Percentiles rank a stretch among this genome's conserved stretches.
phyloP scores from a whole-genome alignment of 2,888 invertebrate genomes.

The Prosopocoilus inquinatus region DNA sequence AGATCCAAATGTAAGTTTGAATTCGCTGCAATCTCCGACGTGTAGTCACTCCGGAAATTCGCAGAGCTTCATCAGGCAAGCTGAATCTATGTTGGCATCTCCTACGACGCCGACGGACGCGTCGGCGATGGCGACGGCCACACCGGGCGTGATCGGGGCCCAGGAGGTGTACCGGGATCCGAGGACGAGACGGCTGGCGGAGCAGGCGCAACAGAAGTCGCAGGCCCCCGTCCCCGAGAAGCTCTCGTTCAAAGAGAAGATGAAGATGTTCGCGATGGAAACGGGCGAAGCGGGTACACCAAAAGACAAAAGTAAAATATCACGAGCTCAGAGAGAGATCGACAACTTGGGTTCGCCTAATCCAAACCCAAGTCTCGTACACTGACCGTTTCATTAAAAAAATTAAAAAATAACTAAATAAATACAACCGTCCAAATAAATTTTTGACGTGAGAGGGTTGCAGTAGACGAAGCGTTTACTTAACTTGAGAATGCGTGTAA shows the following conservation, averaged over 20 bases:
- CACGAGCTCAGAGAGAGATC: conserved; percentile 92
- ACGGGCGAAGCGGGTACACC: conserved; percentile 91
- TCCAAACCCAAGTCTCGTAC: conserved; percentile 42
- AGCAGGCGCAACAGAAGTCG: conserved; percentile 64
- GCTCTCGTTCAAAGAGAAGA: conserved; percentile 96
- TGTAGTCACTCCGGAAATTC: conserved; percentile 23
- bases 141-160: conserved; percentile 95
- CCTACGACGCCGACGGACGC: conserved; percentile 69
- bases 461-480: background rate
- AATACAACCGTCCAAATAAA: background rate
- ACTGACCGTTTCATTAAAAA: conserved; percentile 26
- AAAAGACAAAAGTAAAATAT: conserved; percentile 93
- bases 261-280: conserved; percentile 99
- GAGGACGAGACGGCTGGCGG: conserved; percentile 80
- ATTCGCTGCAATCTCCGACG: conserved; percentile 5
- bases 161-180: conserved; percentile 98
- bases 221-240: conserved; percentile 79
- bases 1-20: conserved; percentile 75
- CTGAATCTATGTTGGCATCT: conserved; percentile 75
- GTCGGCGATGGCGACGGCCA: conserved; percentile 58
- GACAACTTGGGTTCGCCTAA: conserved; percentile 58
- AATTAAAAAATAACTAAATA: background rate
- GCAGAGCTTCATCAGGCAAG: conserved; percentile 77
- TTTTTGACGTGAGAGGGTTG: background rate
- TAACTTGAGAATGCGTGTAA: too few relatives aligned